Conservation (phyloP, 2,888 invertebrate genomes). For the Hoplodrina ambigua region DNA sequence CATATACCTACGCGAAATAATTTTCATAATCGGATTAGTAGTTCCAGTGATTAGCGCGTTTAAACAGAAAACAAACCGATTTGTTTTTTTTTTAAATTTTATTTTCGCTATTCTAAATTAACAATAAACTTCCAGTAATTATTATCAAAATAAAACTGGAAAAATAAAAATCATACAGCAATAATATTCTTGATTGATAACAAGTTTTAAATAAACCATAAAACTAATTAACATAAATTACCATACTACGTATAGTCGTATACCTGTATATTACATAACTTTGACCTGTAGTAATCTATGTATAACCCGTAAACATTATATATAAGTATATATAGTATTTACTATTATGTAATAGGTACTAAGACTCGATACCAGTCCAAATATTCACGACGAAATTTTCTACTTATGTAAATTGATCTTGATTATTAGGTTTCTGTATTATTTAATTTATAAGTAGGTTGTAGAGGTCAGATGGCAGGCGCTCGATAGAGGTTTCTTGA, state of each 20-base stretch:
- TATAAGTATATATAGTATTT: not conserved
- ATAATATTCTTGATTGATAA: not conserved
- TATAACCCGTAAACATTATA: not conserved
- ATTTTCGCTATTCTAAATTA: too few species aligned
- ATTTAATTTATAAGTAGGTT: not conserved
- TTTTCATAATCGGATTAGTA: too few species aligned
- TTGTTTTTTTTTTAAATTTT: too few species aligned
- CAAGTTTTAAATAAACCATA: not conserved
- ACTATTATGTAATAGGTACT: too few species aligned
- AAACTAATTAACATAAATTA: not conserved
- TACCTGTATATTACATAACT: not conserved
- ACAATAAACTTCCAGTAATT: not conserved
- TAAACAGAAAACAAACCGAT: too few species aligned
- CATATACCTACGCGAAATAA: too few species aligned
- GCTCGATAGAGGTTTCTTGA: not conserved
- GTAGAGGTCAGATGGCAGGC: not conserved
- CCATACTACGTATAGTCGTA: not conserved
- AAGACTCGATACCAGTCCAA: not conserved
- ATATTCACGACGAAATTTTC: slow-evolving; percentile 9
- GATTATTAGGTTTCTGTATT: not conserved
- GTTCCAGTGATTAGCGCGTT: too few species aligned
- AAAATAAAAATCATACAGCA: not conserved
- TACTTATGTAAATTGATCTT: slow-evolving; percentile 14
- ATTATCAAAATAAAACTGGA: not conserved
- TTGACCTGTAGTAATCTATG: not conserved